Percentiles rank a stretch among this genome's conserved stretches.
phyloP scores from a whole-genome alignment of 2,113 vertebrate species.

The Neolamprologus variostigma region DNA sequence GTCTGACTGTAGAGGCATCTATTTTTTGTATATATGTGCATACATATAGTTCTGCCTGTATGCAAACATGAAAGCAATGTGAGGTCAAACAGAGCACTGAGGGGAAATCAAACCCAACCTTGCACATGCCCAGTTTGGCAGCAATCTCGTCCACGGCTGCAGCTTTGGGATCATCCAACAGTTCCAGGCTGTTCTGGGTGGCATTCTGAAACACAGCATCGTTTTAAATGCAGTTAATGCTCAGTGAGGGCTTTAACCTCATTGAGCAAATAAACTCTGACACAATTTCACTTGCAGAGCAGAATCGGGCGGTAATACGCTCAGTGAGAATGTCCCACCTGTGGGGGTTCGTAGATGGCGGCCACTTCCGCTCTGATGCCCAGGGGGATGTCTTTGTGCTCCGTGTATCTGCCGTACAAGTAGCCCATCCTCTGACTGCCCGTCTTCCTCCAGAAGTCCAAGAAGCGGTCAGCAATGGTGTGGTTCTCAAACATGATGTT shows the following conservation, averaged over 20 bases:
- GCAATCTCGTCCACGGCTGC: conserved; percentile 93
- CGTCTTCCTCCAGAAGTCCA: conserved; percentile 98
- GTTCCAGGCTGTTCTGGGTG: conserved; percentile 92
- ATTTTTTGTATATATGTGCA: neutral
- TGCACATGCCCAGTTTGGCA: conserved; percentile 89
- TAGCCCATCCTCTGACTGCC: conserved; percentile 92
- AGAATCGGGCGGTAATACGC: fast-evolving
- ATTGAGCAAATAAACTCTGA: neutral
- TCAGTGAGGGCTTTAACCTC: neutral
- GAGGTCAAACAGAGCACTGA: neutral
- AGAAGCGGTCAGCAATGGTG: conserved; percentile 95
- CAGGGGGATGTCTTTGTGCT: conserved; percentile 96
- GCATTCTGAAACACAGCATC: conserved; percentile 73
- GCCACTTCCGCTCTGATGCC: conserved; percentile 94
- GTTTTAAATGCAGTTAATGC: neutral
- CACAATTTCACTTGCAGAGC: neutral
- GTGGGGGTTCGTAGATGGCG: conserved; percentile 95
- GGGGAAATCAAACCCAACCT: conserved; percentile 63
- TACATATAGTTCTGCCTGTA: neutral
- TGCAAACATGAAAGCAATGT: neutral
- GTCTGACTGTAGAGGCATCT: neutral
- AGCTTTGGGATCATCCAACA: conserved; percentile 91
- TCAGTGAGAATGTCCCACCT: conserved; percentile 66
- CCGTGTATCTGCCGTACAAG: conserved; percentile 90
- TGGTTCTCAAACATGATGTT: conserved; percentile 99